Conservation (phyloP, 2,888 invertebrate genomes). For the Apotomis turbidana region DNA sequence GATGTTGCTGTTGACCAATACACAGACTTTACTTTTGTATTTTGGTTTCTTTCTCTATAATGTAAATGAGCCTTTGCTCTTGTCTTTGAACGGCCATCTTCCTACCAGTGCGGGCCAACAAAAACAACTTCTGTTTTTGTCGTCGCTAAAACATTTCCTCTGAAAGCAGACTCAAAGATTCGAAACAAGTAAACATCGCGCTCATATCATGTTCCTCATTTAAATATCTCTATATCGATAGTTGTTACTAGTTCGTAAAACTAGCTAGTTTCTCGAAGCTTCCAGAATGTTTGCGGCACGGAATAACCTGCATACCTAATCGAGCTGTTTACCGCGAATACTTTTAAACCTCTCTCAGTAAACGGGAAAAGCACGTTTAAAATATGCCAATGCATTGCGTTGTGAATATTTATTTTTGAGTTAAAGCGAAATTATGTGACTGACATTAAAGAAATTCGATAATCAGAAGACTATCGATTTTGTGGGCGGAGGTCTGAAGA, state of each 20-base stretch:
- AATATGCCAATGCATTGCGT: slow-evolving; percentile 14
- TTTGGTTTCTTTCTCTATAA: too few relatives aligned
- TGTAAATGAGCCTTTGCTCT: background rate
- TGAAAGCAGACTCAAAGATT: background rate
- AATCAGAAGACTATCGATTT: slow-evolving; percentile 8
- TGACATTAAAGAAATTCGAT: slow-evolving; percentile 12
- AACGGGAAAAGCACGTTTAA: slow-evolving; percentile 23
- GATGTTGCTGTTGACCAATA: too few relatives aligned
- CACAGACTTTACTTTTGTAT: too few relatives aligned
- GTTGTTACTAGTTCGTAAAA: slow-evolving; percentile 24
- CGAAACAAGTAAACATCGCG: slow-evolving; percentile 22
- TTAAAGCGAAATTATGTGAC: slow-evolving; percentile 1
- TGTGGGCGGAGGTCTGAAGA: slow-evolving; percentile 2
- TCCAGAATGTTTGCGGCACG: slow-evolving; percentile 21
- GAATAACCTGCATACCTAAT: slow-evolving; percentile 23
- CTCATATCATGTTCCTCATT: slow-evolving; percentile 30
- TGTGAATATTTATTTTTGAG: background rate
- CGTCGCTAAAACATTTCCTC: background rate
- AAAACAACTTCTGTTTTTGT: background rate
- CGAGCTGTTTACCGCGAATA: slow-evolving; percentile 23
- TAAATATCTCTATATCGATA: slow-evolving; percentile 30
- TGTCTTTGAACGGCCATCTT: background rate
- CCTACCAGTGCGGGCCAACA: background rate
- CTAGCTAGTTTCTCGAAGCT: slow-evolving; percentile 11
- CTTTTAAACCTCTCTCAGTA: slow-evolving; percentile 24